Percentiles rank a stretch among this genome's conserved stretches.
phyloP scores from a whole-genome alignment of 2,113 vertebrate species.

The Nothobranchius kuhntae region DNA sequence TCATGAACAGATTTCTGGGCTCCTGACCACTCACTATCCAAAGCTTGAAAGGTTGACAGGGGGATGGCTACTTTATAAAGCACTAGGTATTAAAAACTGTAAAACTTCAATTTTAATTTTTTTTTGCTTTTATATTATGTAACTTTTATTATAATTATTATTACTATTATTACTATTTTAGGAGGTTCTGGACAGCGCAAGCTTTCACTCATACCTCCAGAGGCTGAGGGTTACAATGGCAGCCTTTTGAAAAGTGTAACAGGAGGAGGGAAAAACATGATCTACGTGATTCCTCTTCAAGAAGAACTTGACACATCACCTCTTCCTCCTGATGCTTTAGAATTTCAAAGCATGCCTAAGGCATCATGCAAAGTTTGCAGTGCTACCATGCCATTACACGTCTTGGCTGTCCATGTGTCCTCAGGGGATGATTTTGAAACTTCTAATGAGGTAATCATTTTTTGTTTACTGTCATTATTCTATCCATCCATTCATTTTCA shows the following conservation, averaged over 20 bases:
- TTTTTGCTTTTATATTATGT: too few species aligned
- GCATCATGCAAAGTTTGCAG: background rate
- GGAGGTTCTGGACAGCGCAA: too few species aligned
- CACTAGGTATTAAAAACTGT: too few species aligned
- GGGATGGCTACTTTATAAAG: too few species aligned
- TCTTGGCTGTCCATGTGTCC: background rate
- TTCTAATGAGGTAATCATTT: background rate
- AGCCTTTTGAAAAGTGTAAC: background rate
- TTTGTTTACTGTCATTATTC: background rate
- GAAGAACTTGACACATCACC: background rate
- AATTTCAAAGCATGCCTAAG: background rate
- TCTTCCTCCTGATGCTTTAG: background rate
- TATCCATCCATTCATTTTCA: too few species aligned
- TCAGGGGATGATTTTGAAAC: background rate
- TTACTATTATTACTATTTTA: too few species aligned
- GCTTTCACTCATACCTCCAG: background rate
- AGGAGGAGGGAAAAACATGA: background rate
- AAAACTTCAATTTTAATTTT: too few species aligned
- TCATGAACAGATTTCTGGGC: too few species aligned
- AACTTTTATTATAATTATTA: too few species aligned
- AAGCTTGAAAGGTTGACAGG: too few species aligned
- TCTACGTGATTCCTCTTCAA: background rate
- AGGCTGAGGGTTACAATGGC: constrained; percentile 1
- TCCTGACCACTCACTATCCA: too few species aligned
- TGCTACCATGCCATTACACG: background rate